Percentiles rank a stretch among this genome's conserved stretches.
Evolutionary conservation across 37 sponge, comb jelly and placozoan species (phyloP).

Genomic region (Aplysina aerophoba): DNA sequence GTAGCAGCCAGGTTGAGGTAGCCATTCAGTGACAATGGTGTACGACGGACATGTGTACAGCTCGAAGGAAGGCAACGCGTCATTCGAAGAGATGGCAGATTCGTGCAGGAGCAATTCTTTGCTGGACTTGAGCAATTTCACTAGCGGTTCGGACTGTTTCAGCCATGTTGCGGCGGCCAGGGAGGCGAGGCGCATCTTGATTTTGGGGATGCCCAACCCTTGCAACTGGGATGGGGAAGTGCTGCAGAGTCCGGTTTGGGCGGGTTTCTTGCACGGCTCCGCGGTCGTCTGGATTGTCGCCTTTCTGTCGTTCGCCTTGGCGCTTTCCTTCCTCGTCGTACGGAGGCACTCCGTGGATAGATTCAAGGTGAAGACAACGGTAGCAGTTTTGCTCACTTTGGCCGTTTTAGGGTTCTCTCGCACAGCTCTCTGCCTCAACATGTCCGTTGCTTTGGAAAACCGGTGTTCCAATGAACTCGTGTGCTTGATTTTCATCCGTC

Average conservation of each 20-base stretch:
- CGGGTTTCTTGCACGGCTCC: conserved; percentile 6
- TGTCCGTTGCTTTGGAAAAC: conserved; percentile 45
- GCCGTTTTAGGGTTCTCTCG: conserved; percentile 56
- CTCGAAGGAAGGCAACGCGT: no score
- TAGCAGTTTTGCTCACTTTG: conserved; percentile 38
- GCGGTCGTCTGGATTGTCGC: background rate
- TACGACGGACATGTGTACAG: no score
- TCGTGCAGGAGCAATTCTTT: no score
- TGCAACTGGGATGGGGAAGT: conserved; percentile 24
- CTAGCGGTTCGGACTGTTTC: background rate
- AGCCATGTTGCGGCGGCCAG: background rate
- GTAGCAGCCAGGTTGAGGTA: no score
- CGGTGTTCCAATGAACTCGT: background rate
- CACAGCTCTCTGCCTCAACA: conserved; percentile 1
- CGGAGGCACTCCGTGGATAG: conserved; percentile 38
- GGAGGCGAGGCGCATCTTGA: background rate
- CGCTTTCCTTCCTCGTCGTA: conserved; percentile 26
- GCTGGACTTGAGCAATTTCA: no score
- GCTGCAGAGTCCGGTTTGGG: conserved; percentile 20
- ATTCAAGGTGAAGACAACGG: conserved; percentile 43
- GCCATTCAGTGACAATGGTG: no score
- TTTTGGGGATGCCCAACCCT: background rate
- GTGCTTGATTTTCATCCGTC: conserved; percentile 44
- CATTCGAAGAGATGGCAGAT: no score
- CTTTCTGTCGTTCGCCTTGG: conserved; percentile 31